Evolutionary conservation across 2,797 vertebrate species (phyloP).

Genomic region (Pipistrellus nathusii): DNA sequence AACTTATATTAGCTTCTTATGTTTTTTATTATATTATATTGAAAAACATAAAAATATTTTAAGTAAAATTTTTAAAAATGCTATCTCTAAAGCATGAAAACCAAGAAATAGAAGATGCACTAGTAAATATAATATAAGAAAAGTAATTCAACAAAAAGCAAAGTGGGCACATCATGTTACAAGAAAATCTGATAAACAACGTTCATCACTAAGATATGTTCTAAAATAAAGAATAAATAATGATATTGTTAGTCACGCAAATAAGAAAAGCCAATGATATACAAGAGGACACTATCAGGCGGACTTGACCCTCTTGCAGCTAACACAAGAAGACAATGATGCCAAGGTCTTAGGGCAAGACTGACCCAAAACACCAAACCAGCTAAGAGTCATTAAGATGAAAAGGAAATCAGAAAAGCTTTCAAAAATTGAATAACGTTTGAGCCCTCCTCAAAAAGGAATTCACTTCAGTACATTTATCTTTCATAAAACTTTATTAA

Average conservation of each 20-base stretch:
- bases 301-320: background rate
- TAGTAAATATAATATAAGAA: background rate
- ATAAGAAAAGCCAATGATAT: conserved; percentile 9
- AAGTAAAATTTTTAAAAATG: background rate
- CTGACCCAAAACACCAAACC: background rate
- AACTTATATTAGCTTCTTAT: background rate
- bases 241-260: background rate
- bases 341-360: background rate
- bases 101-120: background rate
- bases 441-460: background rate
- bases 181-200: conserved; percentile 7
- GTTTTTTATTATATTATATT: background rate
- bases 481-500: background rate
- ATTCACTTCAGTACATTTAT: background rate
- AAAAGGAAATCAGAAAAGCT: background rate
- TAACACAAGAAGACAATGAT: background rate
- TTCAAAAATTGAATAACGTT: background rate
- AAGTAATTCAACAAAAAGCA: background rate
- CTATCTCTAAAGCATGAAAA: background rate
- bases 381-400: background rate
- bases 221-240: background rate
- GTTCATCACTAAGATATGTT: background rate
- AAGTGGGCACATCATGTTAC: background rate
- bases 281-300: background rate
- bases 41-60: background rate